Conservation (phyloP, 1,140 invertebrate genomes). For the Acyrthosiphon pisum region DNA sequence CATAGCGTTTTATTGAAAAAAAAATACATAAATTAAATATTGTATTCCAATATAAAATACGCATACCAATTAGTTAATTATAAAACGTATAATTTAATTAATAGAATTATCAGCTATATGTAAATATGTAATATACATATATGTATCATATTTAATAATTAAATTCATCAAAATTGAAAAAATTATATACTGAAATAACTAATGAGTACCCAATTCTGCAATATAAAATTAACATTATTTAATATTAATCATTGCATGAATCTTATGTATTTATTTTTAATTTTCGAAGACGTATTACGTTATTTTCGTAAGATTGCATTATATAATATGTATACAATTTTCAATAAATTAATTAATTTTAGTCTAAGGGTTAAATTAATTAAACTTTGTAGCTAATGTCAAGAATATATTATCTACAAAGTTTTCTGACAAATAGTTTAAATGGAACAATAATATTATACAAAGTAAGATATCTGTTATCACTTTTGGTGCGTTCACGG, state of each 20-base stretch:
- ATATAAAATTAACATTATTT: not conserved
- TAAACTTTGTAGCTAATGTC: too few relatives aligned
- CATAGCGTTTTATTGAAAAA: not conserved
- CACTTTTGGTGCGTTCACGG: too few relatives aligned
- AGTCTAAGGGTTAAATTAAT: too few relatives aligned
- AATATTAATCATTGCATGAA: not conserved
- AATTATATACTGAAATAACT: not conserved
- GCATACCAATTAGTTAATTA: not conserved
- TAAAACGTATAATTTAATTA: not conserved
- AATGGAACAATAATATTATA: too few relatives aligned
- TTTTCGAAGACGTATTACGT: too few relatives aligned
- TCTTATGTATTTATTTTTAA: not conserved
- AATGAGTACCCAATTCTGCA: not conserved
- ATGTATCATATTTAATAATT: not conserved
- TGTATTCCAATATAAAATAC: not conserved
- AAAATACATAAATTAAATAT: not conserved
- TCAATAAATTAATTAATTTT: too few relatives aligned
- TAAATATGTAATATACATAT: not conserved
- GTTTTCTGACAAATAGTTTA: too few relatives aligned
- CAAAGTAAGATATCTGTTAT: too few relatives aligned
- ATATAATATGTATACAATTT: too few relatives aligned
- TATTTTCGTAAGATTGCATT: too few relatives aligned
- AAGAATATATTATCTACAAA: too few relatives aligned
- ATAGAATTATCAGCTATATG: not conserved
- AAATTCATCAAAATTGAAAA: not conserved